Conservation (phyloP, 2,113 vertebrate genomes). For the Poecile atricapillus region DNA sequence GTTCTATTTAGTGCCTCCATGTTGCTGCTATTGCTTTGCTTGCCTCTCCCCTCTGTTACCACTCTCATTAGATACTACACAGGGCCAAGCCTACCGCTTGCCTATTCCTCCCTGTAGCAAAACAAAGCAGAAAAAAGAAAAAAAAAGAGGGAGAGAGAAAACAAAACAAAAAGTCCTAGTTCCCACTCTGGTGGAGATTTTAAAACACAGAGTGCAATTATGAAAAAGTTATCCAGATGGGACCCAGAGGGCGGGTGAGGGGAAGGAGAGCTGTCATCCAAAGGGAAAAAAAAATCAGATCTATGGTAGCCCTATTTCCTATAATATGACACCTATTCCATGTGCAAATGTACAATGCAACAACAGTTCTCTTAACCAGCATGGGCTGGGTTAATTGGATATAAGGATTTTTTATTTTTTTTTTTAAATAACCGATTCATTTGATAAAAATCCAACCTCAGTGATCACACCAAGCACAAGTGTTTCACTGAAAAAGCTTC, state of each 20-base stretch:
- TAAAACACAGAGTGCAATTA: conserved; percentile 37
- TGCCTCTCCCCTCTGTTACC: neutral
- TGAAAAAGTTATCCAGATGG: conserved; percentile 43
- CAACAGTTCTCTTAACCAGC: conserved; percentile 17
- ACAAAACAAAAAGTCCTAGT: neutral
- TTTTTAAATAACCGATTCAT: conserved; percentile 3
- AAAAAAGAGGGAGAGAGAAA: neutral
- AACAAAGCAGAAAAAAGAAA: conserved; percentile 4
- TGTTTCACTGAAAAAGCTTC: neutral
- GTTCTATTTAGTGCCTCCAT: neutral
- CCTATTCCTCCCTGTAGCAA: neutral
- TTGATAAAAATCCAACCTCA: conserved; percentile 28
- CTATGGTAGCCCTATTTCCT: conserved; percentile 9
- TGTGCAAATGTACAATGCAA: conserved; percentile 33
- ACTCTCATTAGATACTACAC: neutral
- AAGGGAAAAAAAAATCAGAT: conserved; percentile 31
- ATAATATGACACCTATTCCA: conserved; percentile 2
- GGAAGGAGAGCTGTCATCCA: conserved; percentile 49
- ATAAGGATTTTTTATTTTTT: neutral
- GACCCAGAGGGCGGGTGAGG: neutral
- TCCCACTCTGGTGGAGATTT: conserved; percentile 8
- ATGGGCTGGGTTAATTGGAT: conserved; percentile 17
- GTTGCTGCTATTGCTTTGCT: neutral
- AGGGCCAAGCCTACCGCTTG: neutral
- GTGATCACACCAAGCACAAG: neutral